Evolutionary conservation across 2,888 invertebrate species (phyloP), one percentile per base, ranked within the genome.

Genomic region (Stegophylla sp.): DNA sequence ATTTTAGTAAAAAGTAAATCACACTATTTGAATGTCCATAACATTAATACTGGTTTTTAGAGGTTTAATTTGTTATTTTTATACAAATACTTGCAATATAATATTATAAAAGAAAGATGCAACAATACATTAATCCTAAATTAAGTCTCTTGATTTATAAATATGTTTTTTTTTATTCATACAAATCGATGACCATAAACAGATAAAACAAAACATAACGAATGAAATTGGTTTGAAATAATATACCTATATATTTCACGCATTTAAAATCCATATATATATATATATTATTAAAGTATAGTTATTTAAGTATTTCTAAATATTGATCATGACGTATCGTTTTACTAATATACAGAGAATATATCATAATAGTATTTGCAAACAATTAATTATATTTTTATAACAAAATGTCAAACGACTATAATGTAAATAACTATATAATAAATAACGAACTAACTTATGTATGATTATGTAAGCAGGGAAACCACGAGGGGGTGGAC

Each of bases 211-310:
- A 63, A 48, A 20, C n/a, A 1, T 26, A 48, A 74, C 20, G 26
- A 41, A 41, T 41, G 23, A 56, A 34, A 34, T 71, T 51, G 53
- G 26, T 34, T 20, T 3, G 28, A 71, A 41, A 48, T n/a, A 10
- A 66, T 66, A 23, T 45, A 45, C 12, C 15, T 51, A 28, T 72
- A 56, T 48, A 53, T 48, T 61, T 51, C 4, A 51, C 20, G 17
- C 17, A 74, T 63, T 74, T 74, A 48, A 48, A 61, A 28, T 74
- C 48, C 74, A 74, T 74, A 48, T 63, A 51, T 51, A 45, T 59
- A 43, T 69, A n/a, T 51, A 3, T 67, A 13, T 72, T 3, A 43
- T 56, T 61, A 28, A 28, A 48, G 28, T 23, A 9, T 53, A 3
- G 17, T 5, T 17, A 43, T 59, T 5, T n/a, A n/a, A 43, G n/a